Evolutionary conservation across 2,797 vertebrate genomes (phyloP).

Genomic region (Salarias fasciatus): DNA sequence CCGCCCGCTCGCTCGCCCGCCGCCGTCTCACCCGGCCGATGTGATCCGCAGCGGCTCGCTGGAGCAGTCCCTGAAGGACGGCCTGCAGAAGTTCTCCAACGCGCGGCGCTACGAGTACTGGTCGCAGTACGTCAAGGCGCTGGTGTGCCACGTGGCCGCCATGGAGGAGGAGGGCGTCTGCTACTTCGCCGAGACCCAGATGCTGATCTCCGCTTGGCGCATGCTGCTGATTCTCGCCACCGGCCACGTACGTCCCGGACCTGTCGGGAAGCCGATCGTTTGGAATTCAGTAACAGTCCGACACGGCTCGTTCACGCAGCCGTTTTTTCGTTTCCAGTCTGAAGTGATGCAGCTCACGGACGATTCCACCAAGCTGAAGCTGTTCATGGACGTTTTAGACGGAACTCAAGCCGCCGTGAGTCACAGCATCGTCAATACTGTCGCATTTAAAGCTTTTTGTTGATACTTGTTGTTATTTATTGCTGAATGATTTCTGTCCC

Average conservation of each 20-base stretch:
- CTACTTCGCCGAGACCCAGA: slow-evolving; percentile 88
- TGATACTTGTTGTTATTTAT: neutral
- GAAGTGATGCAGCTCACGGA: slow-evolving; percentile 94
- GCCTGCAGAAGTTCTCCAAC: slow-evolving; percentile 89
- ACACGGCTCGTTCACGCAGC: no score
- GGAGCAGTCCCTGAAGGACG: slow-evolving; percentile 93
- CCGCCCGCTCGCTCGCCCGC: no score
- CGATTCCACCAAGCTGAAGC: slow-evolving; percentile 83
- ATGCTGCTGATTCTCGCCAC: slow-evolving; percentile 94
- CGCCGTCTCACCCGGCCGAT: no score
- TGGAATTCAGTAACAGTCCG: no score
- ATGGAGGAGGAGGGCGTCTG: slow-evolving; percentile 87
- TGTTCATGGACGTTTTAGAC: slow-evolving; percentile 93
- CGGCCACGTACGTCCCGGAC: slow-evolving; percentile 68
- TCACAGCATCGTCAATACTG: slow-evolving; percentile 3
- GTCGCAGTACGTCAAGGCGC: slow-evolving; percentile 91
- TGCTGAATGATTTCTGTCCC: neutral
- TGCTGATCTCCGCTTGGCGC: slow-evolving; percentile 96
- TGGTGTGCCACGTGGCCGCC: slow-evolving; percentile 89
- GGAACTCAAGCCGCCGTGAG: slow-evolving; percentile 92
- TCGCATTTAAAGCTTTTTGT: rapidly evolving
- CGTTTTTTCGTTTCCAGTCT: slow-evolving; percentile 76
- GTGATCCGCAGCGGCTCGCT: slow-evolving; percentile 89
- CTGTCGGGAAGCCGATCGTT: no score
- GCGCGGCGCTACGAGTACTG: slow-evolving; percentile 94